Base-by-base conservation (phyloP, 1,140 invertebrate species). In the Bilobella aurantiaca region DNA sequence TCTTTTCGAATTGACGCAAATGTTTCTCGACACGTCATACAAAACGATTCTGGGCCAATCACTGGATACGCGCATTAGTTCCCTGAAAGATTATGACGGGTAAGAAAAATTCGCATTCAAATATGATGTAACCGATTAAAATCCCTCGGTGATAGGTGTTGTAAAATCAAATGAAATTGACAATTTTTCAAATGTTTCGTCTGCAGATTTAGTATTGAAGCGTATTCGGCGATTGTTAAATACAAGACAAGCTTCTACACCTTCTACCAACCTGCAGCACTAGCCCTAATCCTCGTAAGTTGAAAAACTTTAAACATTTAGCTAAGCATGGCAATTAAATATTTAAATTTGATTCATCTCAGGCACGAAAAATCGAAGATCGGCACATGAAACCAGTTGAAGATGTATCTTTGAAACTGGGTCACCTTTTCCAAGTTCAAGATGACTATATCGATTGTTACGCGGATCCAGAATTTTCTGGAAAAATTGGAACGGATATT, bases 401-500 rank as follows among this genome's bases (percentile, higher is more conserved):
- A 73, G 74, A 73, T n/a, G 81, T 85, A 68, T 73, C 83, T 0
- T 71, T 85, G 46, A 74, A 83, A 70, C 83, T 86, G 76, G 85
- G 84, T 56, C 78, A 81, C 67, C 81, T 82, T 62, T 86, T 84
- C 70, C 84, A 86, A 78, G 80, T 82, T 29, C 82, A 84, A 75
- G 82, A 86, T 76, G 84, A 86, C 71, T 85, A 78, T 65, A 70
- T 86, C 30, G 85, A 86, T 73, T 83, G 81, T 63, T 86, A 77
- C 76, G 84, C 83, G 1, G 78, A 83, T 71, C 77, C 80, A 23
- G 73, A 75, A 42, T 74, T 82, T 2, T 83, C 81, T 28, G 84
- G 84, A 12, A 86, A 86, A 74, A 77, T 82, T 27, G 83, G 83
- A 23, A 93, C 86, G 1, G 95, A 98, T 74, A 96, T 98, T 68